These are phyloP conservation scores for Theocolax elegans DNA, from an alignment of 1,140 invertebrate species.

Conservation along the genomic window DNA sequence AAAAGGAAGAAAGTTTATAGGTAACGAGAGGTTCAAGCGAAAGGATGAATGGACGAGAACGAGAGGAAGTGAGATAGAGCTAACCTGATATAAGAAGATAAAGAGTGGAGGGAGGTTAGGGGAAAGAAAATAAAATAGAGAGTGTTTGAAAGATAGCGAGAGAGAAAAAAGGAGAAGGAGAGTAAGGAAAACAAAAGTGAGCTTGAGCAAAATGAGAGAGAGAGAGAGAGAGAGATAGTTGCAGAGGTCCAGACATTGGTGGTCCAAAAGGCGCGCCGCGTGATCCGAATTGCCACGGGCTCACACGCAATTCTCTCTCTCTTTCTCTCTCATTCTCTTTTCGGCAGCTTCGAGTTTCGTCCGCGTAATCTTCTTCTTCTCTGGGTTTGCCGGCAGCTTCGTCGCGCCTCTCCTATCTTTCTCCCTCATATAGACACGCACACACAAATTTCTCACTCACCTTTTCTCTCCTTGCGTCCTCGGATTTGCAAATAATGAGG, in stretches of 20 bases:
- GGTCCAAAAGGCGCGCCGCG: conserved; percentile 42
- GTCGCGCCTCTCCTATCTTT: conserved; percentile 24
- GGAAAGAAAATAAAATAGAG: conserved; percentile 23
- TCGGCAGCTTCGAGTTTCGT: conserved; percentile 35
- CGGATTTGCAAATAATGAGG: conserved; percentile 35
- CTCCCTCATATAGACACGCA: background rate
- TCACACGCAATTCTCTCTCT: conserved; percentile 36
- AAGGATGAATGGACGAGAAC: conserved; percentile 31
- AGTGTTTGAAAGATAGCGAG: conserved; percentile 30
- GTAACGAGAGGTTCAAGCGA: background rate
- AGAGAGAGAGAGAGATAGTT: conserved; percentile 15
- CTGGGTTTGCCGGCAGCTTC: conserved; percentile 26
- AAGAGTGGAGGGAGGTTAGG: background rate
- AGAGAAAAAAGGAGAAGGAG: conserved; percentile 13
- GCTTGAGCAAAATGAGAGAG: background rate
- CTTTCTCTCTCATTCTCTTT: conserved; percentile 29
- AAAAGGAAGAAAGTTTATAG: conserved; percentile 1
- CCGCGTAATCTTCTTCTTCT: conserved; percentile 42
- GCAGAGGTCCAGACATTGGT: conserved; percentile 35
- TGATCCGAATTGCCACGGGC: conserved; percentile 43
- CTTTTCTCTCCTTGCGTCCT: background rate
- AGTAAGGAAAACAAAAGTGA: conserved; percentile 25
- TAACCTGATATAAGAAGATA: conserved; percentile 25
- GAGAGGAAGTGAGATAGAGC: too few species aligned
- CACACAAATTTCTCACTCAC: background rate